Base-by-base conservation (phyloP, 2,888 invertebrate species). In the Apocheima hispidaria region DNA sequence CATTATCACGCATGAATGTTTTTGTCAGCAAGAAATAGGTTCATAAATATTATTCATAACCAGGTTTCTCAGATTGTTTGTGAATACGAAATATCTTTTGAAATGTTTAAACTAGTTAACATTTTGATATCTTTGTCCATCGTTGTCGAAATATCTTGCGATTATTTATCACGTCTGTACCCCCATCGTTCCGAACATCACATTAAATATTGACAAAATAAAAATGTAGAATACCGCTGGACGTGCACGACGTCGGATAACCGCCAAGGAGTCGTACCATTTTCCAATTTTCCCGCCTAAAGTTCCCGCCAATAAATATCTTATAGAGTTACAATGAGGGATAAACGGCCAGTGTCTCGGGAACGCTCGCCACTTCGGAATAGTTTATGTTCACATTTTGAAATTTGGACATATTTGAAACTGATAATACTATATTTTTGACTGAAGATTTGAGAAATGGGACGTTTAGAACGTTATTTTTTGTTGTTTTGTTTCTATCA, bases 131-230 rank as follows among this genome's bases (percentile, higher is more conserved):
- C 18, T 1, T 23, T 23, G 14, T 46, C 18, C 1, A 12, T 14
- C n/a, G n/a, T n/a, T n/a, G n/a, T n/a, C 52, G 58, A 66, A 18
- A 16, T 59, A 53, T 67, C 66, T 55, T 60, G 21, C 63, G 66
- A 66, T 54, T n/a, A 26, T 26, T 40, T 20, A 54, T 40, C 44
- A 18, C 71, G 12, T 74, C 64, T 68, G 60, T 33, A 66, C 48
- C 40, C 12, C 12, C 72, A 70, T 73, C 66, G 74, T 74, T 77
- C 77, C 35, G 28, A 40, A 44, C 51, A 82, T 87, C 88, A 78
- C 88, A 92, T 92, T 91, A 92, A 92, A 91, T 92, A 92, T 92
- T 91, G 84, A 92, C 88, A 88, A 88, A 88, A 90, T 92, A 91
- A 92, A 92, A 90, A 91, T 92, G 89, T 88, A 87, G 83, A 91